phyloP scores from a whole-genome alignment of 2,888 invertebrate genomes.

The Cremastinae sp. region DNA sequence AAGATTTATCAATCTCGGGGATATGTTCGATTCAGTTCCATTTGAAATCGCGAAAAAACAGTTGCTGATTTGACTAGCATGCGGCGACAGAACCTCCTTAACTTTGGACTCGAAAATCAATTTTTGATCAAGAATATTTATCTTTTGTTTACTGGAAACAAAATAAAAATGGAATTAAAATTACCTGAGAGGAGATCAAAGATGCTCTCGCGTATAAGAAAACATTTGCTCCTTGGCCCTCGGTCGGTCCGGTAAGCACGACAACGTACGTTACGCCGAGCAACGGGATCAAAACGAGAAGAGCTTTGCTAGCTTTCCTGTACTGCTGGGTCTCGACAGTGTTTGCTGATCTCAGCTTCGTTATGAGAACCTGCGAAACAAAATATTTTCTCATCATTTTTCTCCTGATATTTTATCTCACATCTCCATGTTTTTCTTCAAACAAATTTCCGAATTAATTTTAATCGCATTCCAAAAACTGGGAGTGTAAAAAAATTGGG shows the following conservation, averaged over 20 bases:
- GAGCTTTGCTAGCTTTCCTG: slow-evolving; percentile 94
- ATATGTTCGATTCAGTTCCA: too few species aligned
- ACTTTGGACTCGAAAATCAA: too few species aligned
- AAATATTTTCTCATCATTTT: neutral
- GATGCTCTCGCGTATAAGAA: slow-evolving; percentile 91
- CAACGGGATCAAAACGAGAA: slow-evolving; percentile 95
- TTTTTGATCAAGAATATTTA: too few species aligned
- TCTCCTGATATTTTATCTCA: neutral
- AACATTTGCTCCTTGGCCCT: slow-evolving; percentile 87
- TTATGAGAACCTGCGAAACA: slow-evolving; percentile 90
- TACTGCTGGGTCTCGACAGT: slow-evolving; percentile 95
- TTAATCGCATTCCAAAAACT: too few species aligned
- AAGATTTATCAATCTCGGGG: too few species aligned
- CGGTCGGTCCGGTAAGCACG: slow-evolving; percentile 90
- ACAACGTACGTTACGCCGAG: slow-evolving; percentile 95
- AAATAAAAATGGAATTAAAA: neutral
- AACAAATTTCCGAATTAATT: neutral
- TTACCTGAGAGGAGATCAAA: slow-evolving; percentile 94
- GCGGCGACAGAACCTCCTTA: too few species aligned
- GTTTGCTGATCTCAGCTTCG: slow-evolving; percentile 94
- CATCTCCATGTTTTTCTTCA: neutral
- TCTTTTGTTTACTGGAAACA: neutral
- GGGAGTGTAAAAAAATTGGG: too few species aligned
- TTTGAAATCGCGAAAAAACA: too few species aligned
- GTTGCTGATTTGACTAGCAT: too few species aligned